Percentiles rank a stretch among this genome's conserved stretches.
Evolutionary conservation across 2,113 vertebrate genomes (phyloP).

Genomic region (Choloepus hoffmanni): DNA sequence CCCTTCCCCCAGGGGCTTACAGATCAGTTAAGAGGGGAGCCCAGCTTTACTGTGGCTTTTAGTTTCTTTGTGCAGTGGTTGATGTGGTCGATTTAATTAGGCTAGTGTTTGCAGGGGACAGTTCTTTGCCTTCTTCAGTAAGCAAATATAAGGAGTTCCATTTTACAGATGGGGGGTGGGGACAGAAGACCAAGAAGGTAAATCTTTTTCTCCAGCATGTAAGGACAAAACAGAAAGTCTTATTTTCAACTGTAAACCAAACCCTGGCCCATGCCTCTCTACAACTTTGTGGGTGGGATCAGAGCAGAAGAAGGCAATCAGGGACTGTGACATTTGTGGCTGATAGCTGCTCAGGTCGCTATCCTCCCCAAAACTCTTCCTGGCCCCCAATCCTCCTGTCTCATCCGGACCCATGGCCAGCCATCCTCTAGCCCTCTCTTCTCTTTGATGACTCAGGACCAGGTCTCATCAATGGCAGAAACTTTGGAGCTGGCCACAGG

Average conservation of each 20-base stretch:
- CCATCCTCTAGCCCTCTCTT: background rate
- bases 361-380: background rate
- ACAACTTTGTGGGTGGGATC: background rate
- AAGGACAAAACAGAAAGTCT: background rate
- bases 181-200: background rate
- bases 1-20: conserved; percentile 14
- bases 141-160: background rate
- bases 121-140: background rate
- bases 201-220: background rate
- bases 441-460: background rate
- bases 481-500: background rate
- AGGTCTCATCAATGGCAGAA: background rate
- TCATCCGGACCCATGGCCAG: background rate
- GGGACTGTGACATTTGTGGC: background rate
- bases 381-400: background rate
- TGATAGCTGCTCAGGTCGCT: background rate
- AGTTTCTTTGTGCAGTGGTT: background rate
- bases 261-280: background rate
- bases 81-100: background rate
- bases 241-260: background rate
- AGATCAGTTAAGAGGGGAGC: background rate
- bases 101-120: background rate
- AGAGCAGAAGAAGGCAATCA: background rate
- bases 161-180: conserved; percentile 22
- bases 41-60: background rate